These are phyloP conservation scores for Stegana nigrithorax DNA, from an alignment of 2,888 invertebrate genomes.

Conservation along the genomic window DNA sequence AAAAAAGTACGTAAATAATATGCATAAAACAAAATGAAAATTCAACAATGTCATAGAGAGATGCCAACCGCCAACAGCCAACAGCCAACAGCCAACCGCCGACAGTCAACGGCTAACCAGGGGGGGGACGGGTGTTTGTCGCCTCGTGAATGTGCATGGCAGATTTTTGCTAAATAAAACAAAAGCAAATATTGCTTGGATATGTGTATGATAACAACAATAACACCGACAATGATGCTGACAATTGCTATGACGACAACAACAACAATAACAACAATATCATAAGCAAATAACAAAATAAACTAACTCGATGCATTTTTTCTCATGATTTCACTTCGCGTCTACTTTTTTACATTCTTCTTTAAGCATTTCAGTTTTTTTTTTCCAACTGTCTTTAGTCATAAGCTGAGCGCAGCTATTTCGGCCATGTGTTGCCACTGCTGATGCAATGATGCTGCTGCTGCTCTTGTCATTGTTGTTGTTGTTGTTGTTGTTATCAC, in stretches of 20 bases:
- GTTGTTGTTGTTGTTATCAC: neutral
- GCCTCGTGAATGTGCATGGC: neutral
- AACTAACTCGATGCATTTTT: neutral
- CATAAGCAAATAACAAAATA: conserved; percentile 7
- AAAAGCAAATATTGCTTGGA: too few species aligned
- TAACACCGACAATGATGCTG: neutral
- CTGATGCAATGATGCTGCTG: neutral
- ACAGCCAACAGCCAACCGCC: too few species aligned
- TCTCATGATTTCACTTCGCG: neutral
- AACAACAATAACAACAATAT: conserved; percentile 28
- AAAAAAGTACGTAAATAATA: too few species aligned
- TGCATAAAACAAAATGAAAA: neutral
- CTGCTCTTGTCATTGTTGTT: neutral
- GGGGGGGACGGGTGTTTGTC: neutral
- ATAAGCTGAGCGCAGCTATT: neutral
- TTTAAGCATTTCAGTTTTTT: too few species aligned
- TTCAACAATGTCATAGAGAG: neutral
- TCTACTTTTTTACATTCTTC: too few species aligned
- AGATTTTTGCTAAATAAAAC: neutral
- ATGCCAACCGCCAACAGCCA: neutral
- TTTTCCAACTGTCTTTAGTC: neutral
- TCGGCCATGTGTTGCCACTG: neutral
- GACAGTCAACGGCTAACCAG: neutral
- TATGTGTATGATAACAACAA: too few species aligned
- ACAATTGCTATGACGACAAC: neutral